phyloP scores from a whole-genome alignment of 2,888 invertebrate genomes.

The Oasisia sp. region DNA sequence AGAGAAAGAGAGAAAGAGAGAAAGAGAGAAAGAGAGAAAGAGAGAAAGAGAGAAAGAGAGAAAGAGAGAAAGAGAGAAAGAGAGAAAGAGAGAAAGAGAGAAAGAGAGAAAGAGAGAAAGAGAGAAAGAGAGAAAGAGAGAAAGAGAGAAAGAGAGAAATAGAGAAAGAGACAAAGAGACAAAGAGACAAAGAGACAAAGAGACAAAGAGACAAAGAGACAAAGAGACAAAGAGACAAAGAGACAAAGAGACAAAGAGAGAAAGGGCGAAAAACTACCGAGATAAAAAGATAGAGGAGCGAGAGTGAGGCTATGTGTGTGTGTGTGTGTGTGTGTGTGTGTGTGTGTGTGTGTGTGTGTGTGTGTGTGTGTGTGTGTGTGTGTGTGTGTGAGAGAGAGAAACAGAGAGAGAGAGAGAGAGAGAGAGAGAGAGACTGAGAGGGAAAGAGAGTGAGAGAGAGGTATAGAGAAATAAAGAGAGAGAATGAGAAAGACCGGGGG shows the following conservation, averaged over 20 bases:
- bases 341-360: too few species aligned
- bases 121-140: slow-evolving; percentile 20
- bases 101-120: slow-evolving; percentile 19
- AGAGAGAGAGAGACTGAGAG: slow-evolving; percentile 24
- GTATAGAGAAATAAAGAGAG: background rate
- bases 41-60: slow-evolving; percentile 20
- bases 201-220: too few species aligned
- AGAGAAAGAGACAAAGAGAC: too few species aligned
- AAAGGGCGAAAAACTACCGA: too few species aligned
- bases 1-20: slow-evolving; percentile 20
- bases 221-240: too few species aligned
- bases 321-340: too few species aligned
- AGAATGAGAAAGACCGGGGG: background rate
- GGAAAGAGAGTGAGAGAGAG: background rate
- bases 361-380: too few species aligned
- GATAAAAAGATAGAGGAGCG: too few species aligned
- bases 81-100: slow-evolving; percentile 20
- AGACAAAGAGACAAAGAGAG: too few species aligned
- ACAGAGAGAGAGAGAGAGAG: slow-evolving; percentile 14
- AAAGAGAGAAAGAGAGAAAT: slow-evolving; percentile 14
- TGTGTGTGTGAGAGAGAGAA: slow-evolving; percentile 17
- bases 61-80: slow-evolving; percentile 19
- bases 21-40: slow-evolving; percentile 19
- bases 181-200: too few species aligned
- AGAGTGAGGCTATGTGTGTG: too few species aligned